Evolutionary conservation across 2,888 invertebrate species (phyloP), one percentile per base, ranked within the genome.

Genomic region (Heliconius aoede): DNA sequence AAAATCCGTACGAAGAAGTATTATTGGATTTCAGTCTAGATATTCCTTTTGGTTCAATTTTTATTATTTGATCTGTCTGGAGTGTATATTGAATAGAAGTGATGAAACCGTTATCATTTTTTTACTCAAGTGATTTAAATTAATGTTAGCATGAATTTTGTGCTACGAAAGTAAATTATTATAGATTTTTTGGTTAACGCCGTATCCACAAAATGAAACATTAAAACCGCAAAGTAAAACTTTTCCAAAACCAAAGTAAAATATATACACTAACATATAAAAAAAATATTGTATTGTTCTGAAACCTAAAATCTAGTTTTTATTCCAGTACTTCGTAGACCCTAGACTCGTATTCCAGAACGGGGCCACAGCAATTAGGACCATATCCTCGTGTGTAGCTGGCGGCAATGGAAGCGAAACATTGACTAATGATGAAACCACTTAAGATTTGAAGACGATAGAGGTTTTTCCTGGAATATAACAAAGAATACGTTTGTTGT

Each of bases 21-120:
- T 88, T 90, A 90, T 90, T 90, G 89, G 89, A 90, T 90, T 87
- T 86, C 84, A 79, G 82, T 80, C 82, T 85, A 85, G 85, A 85
- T 86, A 84, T 84, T 85, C 85, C 82, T 83, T 83, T 81, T 81
- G 67, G 80, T 67, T 79, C 71, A 40, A 65, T 30, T 69, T 69
- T 75, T 71, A 73, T 78, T 75, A 72, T 78, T 78, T 74, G 77
- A 71, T 60, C 21, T 60, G 67, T 72, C 72, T 61, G 58, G 32
- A 72, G 36, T 24, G 36, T 60, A 60, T 26, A 60, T 30, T 26
- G 28, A 46, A 30, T n/a, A n/a, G 51, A 1, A 58, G 15, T 15
- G 32, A 36, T 58, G n/a, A 58, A 71, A 30, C 4, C 15, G 71
- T 24, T 18, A 36, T 13, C 1, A 60, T 18, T 58, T 72, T 55